Evolutionary conservation across 1,140 invertebrate genomes (phyloP), one percentile per base, ranked within the genome.

Genomic region (Papilio helenus): DNA sequence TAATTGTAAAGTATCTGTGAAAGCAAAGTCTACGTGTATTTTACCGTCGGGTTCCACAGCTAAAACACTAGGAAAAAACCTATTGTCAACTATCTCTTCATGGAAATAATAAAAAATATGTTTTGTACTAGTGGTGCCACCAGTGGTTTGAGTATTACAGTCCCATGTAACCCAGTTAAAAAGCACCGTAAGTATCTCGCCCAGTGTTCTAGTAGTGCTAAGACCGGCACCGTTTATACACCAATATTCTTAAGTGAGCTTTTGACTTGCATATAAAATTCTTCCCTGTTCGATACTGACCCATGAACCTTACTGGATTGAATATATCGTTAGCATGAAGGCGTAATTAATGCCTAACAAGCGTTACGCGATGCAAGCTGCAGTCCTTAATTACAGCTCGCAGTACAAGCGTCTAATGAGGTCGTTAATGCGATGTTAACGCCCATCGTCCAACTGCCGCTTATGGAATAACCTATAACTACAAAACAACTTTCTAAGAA

Each of bases 311-410:
- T 68, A 68, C 16, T 4, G 26, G 26, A 14, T 29, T 68, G 10
- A 68, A 29, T 68, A 29, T 29, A 68, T 68, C 61, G 61, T 68
- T 68, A 68, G 26, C 2, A 16, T 68, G 58, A 23, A 61, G 26
- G 61, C 26, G 14, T 68, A 68, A 68, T 68, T 68, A 68, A 68
- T 68, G 61, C 16, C 26, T 68, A 68, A 68, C 61, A 68, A 68
- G 61, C 61, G 61, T 34, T 68, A 68, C 61, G 26, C 61, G 61
- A 68, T 68, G 61, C 61, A 68, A 68, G 61, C 58, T 65, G 58
- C 61, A 68, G 26, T n/a, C 26, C 10, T 68, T 68, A 68, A 68
- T 68, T 68, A 34, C 61, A 68, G 26, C 61, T 68, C 61, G 61
- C 26, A 61, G 5, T 61, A 29, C 61, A 68, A 29, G 61, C 61